A percentile compares a stretch with the other conserved stretches of the same genome.
Conservation (phyloP, 2,113 vertebrate species). For the Nerophis ophidion region DNA sequence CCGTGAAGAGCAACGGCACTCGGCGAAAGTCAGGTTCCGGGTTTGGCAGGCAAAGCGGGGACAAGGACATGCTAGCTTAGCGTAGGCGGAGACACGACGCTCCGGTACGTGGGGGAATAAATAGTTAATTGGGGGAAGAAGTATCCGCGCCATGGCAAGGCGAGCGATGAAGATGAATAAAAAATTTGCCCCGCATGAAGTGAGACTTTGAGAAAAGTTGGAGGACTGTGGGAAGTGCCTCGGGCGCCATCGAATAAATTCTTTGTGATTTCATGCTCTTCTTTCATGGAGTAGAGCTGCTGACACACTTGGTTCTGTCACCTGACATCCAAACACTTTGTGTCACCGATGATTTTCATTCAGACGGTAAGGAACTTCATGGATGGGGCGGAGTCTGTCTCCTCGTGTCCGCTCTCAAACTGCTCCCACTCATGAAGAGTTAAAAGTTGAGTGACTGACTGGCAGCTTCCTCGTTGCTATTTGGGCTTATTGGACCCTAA, state of each 20-base stretch:
- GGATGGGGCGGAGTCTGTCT: no score
- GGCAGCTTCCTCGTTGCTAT: no score
- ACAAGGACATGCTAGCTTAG: slow-evolving; percentile 1
- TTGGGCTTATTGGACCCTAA: no score
- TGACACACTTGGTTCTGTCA: slow-evolving; percentile 22
- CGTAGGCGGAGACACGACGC: slow-evolving; percentile 4
- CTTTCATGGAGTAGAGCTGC: slow-evolving; percentile 24
- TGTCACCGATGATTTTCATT: slow-evolving; percentile 20
- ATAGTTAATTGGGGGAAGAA: slow-evolving; percentile 2
- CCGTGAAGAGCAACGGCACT: not conserved
- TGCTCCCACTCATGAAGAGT: no score
- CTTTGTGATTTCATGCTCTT: slow-evolving; percentile 14
- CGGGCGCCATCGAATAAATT: slow-evolving; percentile 24
- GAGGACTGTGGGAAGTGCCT: slow-evolving; percentile 22
- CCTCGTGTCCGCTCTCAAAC: no score
- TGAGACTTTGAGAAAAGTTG: slow-evolving; percentile 6
- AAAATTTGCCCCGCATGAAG: not conserved
- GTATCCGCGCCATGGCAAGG: not conserved
- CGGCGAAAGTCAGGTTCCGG: slow-evolving; percentile 2
- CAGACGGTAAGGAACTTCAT: not conserved
- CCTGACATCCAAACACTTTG: slow-evolving; percentile 14
- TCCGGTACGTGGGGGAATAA: not conserved
- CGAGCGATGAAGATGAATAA: slow-evolving; percentile 8
- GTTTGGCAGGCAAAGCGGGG: slow-evolving; percentile 2
- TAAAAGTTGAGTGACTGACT: no score